These are phyloP conservation scores for Pogoniulus pusillus DNA, from an alignment of 2,797 vertebrate genomes.

Conservation along the genomic window DNA sequence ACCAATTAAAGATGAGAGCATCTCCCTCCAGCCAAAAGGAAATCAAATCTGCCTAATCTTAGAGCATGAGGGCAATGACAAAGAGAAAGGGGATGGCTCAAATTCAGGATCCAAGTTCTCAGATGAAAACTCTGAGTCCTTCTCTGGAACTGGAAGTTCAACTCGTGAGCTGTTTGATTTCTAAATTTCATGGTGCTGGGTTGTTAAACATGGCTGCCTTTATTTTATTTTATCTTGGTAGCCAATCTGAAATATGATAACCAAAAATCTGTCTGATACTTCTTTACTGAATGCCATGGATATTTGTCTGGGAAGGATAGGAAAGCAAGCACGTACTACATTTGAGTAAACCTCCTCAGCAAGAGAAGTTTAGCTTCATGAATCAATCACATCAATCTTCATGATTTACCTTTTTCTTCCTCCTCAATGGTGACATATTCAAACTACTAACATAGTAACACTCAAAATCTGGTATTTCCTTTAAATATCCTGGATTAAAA, in stretches of 20 bases:
- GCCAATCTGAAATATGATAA: background rate
- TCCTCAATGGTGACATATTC: background rate
- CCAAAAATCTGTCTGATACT: background rate
- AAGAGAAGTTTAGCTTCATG: background rate
- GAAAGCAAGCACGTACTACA: background rate
- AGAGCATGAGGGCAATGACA: background rate
- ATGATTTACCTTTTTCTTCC: background rate
- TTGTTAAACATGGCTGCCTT: background rate
- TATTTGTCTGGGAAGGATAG: background rate
- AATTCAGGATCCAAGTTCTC: slow-evolving; percentile 56
- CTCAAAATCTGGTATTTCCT: background rate
- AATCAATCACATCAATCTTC: background rate
- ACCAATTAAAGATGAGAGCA: background rate
- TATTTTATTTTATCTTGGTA: background rate
- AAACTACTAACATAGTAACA: background rate
- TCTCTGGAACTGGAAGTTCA: slow-evolving; percentile 27
- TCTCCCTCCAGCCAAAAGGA: background rate
- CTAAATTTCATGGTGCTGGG: slow-evolving; percentile 21
- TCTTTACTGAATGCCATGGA: background rate
- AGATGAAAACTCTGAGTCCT: slow-evolving; percentile 37
- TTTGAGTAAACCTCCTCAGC: background rate
- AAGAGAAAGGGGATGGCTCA: background rate
- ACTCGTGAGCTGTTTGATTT: slow-evolving; percentile 68
- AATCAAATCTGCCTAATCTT: background rate
- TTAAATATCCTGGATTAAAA: slow-evolving; percentile 21